Evolutionary conservation across 2,113 vertebrate species (phyloP).

Genomic region (Scolopax mira): DNA sequence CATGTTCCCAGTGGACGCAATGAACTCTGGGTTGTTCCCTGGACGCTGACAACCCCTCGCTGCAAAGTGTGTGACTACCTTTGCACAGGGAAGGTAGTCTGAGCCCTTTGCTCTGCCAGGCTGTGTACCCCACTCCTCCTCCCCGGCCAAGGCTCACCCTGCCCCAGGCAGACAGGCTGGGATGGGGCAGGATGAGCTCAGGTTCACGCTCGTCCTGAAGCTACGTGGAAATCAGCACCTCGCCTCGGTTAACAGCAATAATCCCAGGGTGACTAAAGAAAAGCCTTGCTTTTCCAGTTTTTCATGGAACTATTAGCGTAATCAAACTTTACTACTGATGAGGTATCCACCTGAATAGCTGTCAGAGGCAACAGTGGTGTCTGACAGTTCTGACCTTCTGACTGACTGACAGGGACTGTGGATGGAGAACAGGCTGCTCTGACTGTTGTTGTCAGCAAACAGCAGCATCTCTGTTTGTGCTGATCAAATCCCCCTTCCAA

Average conservation of each 20-base stretch:
- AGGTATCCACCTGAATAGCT: not conserved
- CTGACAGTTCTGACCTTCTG: not conserved
- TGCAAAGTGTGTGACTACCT: accelerated
- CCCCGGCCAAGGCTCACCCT: accelerated
- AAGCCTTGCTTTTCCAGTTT: not conserved
- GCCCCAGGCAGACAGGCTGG: not conserved
- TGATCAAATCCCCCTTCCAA: not conserved
- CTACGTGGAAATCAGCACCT: not conserved
- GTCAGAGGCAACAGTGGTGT: not conserved
- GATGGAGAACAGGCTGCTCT: not conserved
- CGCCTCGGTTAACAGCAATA: not conserved
- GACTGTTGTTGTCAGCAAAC: not conserved
- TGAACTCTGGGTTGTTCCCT: not conserved
- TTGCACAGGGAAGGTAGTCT: no score
- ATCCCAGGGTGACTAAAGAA: not conserved
- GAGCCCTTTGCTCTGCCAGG: not conserved
- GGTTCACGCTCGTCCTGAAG: not conserved
- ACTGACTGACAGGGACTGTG: not conserved
- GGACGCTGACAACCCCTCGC: accelerated
- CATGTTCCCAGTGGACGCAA: not conserved
- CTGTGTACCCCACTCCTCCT: not conserved
- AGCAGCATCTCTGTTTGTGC: not conserved
- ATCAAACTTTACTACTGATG: not conserved
- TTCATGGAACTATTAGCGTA: not conserved
- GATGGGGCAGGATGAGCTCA: not conserved